Evolutionary conservation across 2,888 invertebrate genomes (phyloP), one percentile per base, ranked within the genome.

Genomic region (Clivina fossor): DNA sequence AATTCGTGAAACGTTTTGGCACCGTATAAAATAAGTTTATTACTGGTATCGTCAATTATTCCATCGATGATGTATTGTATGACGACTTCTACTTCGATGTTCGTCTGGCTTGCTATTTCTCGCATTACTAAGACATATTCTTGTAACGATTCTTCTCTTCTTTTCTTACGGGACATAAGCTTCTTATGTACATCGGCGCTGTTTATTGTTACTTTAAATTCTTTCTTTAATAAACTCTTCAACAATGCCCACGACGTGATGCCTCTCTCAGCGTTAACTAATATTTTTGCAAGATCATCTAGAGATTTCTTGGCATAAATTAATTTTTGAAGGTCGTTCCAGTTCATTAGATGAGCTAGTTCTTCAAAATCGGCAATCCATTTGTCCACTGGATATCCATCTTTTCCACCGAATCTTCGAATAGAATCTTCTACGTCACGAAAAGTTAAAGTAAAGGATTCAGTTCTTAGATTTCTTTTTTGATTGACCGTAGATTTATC

Each of bases 41-140:
- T 60, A n/a, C 44, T 15, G 4, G 37, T 18, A 4, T 64, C 55
- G 43, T 62, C 63, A 20, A 5, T 11, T 20, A 64, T 62, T 2
- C 61, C 62, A 49, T 63, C 61, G 7, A 63, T 60, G 1, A 62
- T 60, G 19, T 61, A 62, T 33, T 62, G 59, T 4, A 62, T 57
- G 4, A 60, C 8, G 5, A 32, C 58, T 46, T 60, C 59, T 2
- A 5, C 7, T 56, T 59, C 61, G 11, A 62, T 33, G 19, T 53
- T 48, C 2, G 41, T 56, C 32, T 57, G 28, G 40, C 53, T 60
- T 16, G 55, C 62, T 9, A 69, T 55, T 59, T 71, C 69, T 53
- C 66, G 66, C 68, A 70, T 70, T n/a, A 38, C 33, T 2, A 69
- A 54, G 30, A 69, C 66, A 54, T 70, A 72, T 30, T 71, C 68